Base-by-base conservation (phyloP, 2,888 invertebrate species). In the Dromius quadrimaculatus region DNA sequence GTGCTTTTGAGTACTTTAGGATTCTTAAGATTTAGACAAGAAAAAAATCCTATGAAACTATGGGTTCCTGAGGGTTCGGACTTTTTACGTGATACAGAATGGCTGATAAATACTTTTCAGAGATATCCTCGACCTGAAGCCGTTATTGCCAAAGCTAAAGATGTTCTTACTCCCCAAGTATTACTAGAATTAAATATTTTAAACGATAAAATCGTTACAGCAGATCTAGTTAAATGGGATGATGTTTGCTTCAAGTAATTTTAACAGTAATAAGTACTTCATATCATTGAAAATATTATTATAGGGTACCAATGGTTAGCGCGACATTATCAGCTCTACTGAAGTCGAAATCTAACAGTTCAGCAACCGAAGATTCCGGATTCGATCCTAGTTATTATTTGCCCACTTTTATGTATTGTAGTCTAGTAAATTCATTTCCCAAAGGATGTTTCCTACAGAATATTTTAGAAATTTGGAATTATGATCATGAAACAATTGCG, bases 31-130 rank as follows among this genome's bases (percentile, higher is more conserved):
- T 92, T 92, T 81, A 85, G 87, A 72, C 88, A 89, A 79, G 92
- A 92, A 82, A 91, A 89, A 77, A 89, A 91, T 81, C 92, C 92
- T 0, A 81, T 92, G 76, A 90, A 89, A 76, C 81, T 93, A 74
- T 93, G 92, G 92, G 89, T 92, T 17, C 91, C 92, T 8, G 87
- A 87, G 41, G 86, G 90, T 41, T 91, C 91, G 0, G 87, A 89
- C 72, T 92, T 91, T 78, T 85, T 87, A 38, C 79, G 82, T 73
- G 90, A 92, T 75, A 90, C 92, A 2, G 87, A 91, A 76, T 92
- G 92, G 91, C 85, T 91, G 71, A 87, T 90, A 78, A 81, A 86
- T 13, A 88, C 87, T 71, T 89, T 90, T 80, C 87, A 88, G 71
- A 87, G 86, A 61, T 89, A 87, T 6, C 86, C 88, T 76, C 84